Base-by-base conservation (phyloP, 2,888 invertebrate genomes). In the Scaptomyza flava region DNA sequence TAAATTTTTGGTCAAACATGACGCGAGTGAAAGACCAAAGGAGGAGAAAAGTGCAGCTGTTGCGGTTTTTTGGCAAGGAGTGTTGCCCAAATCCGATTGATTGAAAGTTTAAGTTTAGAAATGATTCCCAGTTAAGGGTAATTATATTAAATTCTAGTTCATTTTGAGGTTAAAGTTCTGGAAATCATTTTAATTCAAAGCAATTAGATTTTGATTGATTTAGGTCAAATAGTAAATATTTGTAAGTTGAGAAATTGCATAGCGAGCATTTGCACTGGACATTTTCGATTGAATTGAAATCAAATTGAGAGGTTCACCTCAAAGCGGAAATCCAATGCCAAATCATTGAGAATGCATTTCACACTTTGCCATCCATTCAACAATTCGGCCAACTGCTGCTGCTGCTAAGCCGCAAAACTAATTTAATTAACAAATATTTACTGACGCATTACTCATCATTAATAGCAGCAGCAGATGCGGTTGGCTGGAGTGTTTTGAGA, bases 401-500 rank as follows among this genome's bases (percentile, higher is more conserved):
- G 48, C 51, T 31, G 11, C 48, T 65, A 30, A 51, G 52, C 50
- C 33, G 33, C 64, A 65, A 70, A 50, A 58, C 59, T 59, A 80
- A 79, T 77, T 73, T 65, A 79, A 81, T 81, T 79, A 80, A 51
- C 77, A 77, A 81, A 81, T 79, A 77, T 79, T 79, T 74, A 68
- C 79, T 59, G 58, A 48, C 52, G 50, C 79, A 81, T 83, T 77
- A 77, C 68, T 81, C 81, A 71, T 68, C 68, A 72, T 81, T 81
- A 81, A 63, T 58, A 66, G 50, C 66, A 57, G 46, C 4, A 47
- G 12, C 34, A n/a, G 17, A 9, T 27, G 23, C 8, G 33, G 41
- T 7, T 52, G 53, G 30, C 11, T 11, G 27, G 33, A 58, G 48
- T 11, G 6, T 9, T 9, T 9, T 3, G 14, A 14, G 11, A 12